Evolutionary conservation across 2,888 invertebrate genomes (phyloP).

Genomic region (Zelleria hepariella): DNA sequence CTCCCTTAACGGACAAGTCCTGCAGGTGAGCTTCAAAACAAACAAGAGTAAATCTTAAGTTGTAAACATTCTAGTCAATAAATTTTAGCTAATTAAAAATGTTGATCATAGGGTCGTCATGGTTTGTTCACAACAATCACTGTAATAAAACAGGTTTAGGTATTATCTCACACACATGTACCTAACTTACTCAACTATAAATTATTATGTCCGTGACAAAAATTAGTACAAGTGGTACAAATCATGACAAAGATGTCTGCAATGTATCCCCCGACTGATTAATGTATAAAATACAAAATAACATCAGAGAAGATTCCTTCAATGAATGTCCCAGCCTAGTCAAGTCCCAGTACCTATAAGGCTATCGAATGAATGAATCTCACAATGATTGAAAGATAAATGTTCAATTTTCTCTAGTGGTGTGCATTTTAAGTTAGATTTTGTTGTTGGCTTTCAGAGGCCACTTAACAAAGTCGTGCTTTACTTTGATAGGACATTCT

Average conservation of each 20-base stretch:
- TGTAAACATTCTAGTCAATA: constrained; percentile 65
- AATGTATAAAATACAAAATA: not conserved
- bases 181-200: constrained; percentile 16
- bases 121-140: constrained; percentile 32
- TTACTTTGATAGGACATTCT: not conserved
- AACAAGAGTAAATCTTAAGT: constrained; percentile 84
- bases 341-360: not conserved
- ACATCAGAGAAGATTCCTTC: not conserved
- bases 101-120: constrained; percentile 64
- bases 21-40: constrained; percentile 98
- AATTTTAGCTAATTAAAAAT: constrained; percentile 71
- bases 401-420: not conserved
- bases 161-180: constrained; percentile 28
- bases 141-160: not conserved
- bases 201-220: constrained; percentile 31
- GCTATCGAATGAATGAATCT: constrained; percentile 3
- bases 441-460: not conserved
- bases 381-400: not conserved
- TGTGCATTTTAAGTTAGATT: not conserved
- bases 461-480: not conserved
- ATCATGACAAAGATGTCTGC: constrained; percentile 39
- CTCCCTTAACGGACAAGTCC: constrained; percentile 93
- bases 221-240: constrained; percentile 36
- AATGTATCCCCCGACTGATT: constrained; percentile 27
- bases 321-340: constrained; percentile 1